Base-by-base conservation (phyloP, 2,888 invertebrate genomes). In the Monopis laevigella region DNA sequence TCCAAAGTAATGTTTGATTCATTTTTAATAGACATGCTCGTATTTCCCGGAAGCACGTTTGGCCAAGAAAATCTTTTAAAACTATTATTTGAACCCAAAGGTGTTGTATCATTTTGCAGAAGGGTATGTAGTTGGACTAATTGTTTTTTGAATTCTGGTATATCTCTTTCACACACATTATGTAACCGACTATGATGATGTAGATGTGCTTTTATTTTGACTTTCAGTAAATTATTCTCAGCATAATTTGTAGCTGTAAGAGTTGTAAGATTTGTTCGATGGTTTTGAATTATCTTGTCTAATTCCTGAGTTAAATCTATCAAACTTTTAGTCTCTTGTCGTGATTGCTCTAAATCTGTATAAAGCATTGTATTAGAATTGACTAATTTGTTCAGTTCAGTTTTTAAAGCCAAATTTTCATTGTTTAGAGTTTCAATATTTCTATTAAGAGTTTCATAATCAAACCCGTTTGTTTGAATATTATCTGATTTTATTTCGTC, bases 221-320 rank as follows among this genome's bases (percentile, higher is more conserved):
- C 72, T 48, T 66, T 62, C 2, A 80, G 58, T 10, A 62, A 65
- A 48, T 62, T 71, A 46, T 77, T 80, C 58, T 80, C 80, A 1
- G 80, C 71, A 41, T 65, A 71, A 1, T 74, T 71, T 13, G 75
- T 80, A 19, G 80, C 77, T 21, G 73, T 73, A 46, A 78, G 56
- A 19, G 74, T 78, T 2, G 70, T 71, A 3, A 80, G 47, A 51
- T 68, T 69, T 2, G 75, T 75, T 58, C 59, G 68, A 49, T 80
- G 80, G 46, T 62, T 72, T 1, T 54, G 40, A 42, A 77, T 55
- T 62, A 62, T 75, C 48, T 72, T 80, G 50, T 75, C 67, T 43
- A 80, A 56, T 41, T 75, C 72, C 28, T 55, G 50, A 1, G 65
- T 56, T 40, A 63, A 59, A 51, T 65, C 62, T 39, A 70, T 28